phyloP scores from a whole-genome alignment of 2,113 vertebrate genomes.

The Panthera uncia region DNA sequence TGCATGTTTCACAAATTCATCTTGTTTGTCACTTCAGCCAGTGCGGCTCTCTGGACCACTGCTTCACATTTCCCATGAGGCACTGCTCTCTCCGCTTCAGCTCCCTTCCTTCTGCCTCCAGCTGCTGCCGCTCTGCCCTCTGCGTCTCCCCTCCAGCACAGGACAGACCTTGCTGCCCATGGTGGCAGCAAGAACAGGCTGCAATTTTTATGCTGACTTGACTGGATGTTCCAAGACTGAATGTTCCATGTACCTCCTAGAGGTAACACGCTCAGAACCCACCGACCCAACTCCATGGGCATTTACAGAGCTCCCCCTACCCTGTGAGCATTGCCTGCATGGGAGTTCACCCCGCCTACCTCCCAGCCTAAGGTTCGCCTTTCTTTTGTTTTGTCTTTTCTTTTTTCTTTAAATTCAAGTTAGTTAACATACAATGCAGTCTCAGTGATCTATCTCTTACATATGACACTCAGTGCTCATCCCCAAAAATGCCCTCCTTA shows the following conservation, averaged over 20 bases:
- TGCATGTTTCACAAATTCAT: constrained; percentile 28
- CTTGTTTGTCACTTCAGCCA: constrained; percentile 41
- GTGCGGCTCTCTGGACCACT: not conserved
- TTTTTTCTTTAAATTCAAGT: no score
- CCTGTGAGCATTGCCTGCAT: no score
- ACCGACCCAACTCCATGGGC: not conserved
- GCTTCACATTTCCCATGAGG: not conserved
- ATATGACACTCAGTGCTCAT: no score
- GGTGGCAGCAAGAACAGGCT: not conserved
- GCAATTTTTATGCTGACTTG: not conserved
- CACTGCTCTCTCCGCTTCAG: not conserved
- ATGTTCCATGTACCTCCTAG: not conserved
- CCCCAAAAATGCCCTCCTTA: no score
- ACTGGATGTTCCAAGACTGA: not conserved
- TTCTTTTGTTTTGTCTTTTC: no score
- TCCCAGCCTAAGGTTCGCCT: not conserved
- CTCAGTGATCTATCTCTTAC: no score
- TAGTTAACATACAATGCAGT: no score
- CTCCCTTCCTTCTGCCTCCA: not conserved
- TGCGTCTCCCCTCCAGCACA: not conserved
- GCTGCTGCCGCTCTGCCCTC: not conserved
- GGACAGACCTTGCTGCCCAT: not conserved
- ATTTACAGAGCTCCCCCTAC: not conserved
- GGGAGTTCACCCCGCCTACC: not conserved
- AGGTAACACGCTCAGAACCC: not conserved